These are phyloP conservation scores for Gymnopithys bicolor DNA, from an alignment of 2,797 vertebrate species.

Conservation along the genomic window DNA sequence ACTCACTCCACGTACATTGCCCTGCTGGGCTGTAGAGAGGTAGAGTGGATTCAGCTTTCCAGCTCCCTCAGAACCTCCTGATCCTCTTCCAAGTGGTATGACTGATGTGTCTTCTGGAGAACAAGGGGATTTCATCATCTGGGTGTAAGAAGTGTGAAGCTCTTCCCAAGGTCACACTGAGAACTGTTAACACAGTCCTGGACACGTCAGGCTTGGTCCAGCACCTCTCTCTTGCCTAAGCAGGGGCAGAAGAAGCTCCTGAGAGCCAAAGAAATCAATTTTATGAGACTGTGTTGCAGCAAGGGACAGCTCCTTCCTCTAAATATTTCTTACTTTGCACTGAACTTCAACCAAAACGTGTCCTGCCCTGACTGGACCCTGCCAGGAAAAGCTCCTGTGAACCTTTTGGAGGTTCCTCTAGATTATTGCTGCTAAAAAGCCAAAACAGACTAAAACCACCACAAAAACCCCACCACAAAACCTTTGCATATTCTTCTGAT, in stretches of 20 bases:
- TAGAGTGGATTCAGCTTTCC: background rate
- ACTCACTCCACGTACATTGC: background rate
- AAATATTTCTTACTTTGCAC: background rate
- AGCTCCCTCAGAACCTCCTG: background rate
- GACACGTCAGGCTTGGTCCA: background rate
- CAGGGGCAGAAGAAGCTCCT: background rate
- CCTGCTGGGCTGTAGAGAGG: rapidly evolving
- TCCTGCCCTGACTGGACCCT: background rate
- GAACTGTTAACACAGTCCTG: background rate
- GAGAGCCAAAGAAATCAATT: background rate
- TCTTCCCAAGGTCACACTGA: background rate
- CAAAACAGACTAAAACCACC: background rate
- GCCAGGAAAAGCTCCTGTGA: background rate
- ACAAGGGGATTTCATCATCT: background rate
- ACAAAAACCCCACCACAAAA: rapidly evolving
- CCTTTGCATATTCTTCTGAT: background rate
- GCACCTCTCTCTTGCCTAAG: background rate
- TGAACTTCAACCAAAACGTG: background rate
- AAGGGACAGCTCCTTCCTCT: rapidly evolving
- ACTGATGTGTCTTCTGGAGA: background rate
- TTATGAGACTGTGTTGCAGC: too few relatives aligned
- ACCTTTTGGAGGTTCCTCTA: background rate
- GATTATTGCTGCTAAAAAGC: rapidly evolving
- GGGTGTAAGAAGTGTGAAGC: background rate
- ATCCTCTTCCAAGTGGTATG: rapidly evolving